Percentiles rank a stretch among this genome's conserved stretches.
Evolutionary conservation across 2,113 vertebrate species (phyloP).

Genomic region (Andinoacara biseriatus): DNA sequence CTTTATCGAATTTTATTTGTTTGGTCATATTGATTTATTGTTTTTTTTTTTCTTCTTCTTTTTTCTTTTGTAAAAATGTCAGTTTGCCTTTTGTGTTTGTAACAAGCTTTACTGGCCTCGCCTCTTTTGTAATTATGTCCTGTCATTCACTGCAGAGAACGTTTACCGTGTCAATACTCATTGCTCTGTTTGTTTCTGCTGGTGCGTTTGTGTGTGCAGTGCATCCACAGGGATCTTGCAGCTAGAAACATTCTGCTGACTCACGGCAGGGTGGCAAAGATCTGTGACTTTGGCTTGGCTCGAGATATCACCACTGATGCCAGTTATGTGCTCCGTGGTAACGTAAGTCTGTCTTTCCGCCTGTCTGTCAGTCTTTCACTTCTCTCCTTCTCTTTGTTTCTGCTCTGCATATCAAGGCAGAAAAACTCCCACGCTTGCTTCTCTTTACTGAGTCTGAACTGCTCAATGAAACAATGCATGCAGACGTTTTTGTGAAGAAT

Average conservation of each 20-base stretch:
- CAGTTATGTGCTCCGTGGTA: constrained; percentile 97
- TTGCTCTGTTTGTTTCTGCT: constrained; percentile 25
- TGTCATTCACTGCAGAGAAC: constrained; percentile 15
- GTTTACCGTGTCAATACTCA: constrained; percentile 28
- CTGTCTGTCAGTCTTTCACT: neutral
- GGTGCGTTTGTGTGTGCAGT: constrained; percentile 76
- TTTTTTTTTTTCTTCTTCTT: neutral
- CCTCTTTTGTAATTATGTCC: neutral
- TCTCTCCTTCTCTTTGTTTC: neutral
- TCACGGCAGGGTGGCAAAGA: constrained; percentile 95
- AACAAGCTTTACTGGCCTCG: neutral
- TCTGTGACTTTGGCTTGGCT: constrained; percentile 97
- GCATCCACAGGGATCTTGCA: constrained; percentile 96
- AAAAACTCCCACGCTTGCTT: neutral
- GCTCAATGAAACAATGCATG: neutral
- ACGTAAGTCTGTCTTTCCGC: constrained; percentile 83
- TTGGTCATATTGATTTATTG: neutral
- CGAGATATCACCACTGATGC: constrained; percentile 97
- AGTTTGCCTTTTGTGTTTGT: constrained; percentile 22
- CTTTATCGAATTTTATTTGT: neutral
- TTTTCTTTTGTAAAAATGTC: neutral
- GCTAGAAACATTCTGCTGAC: constrained; percentile 97
- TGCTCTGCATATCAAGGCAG: neutral
- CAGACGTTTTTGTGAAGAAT: neutral
- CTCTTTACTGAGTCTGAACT: neutral